phyloP scores from a whole-genome alignment of 2,888 invertebrate genomes.

The Lomographa bimaculata region DNA sequence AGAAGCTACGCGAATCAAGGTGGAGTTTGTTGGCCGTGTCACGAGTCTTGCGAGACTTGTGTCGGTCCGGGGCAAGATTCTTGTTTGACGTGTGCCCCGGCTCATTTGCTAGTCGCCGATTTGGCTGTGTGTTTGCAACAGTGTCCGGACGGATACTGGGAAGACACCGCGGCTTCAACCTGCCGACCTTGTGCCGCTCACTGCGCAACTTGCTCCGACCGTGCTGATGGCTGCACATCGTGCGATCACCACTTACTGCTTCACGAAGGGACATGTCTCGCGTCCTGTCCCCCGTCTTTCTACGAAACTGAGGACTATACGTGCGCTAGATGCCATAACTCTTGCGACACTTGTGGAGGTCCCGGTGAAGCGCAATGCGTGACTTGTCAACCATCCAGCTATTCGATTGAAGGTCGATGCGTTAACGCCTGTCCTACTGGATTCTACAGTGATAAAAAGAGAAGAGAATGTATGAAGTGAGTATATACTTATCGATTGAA shows the following conservation, averaged over 20 bases:
- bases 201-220: constrained; percentile 92
- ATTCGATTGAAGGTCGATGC: constrained; percentile 89
- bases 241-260: constrained; percentile 95
- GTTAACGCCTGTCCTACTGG: constrained; percentile 88
- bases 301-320: constrained; percentile 94
- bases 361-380: constrained; percentile 91
- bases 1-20: constrained; percentile 92
- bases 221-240: constrained; percentile 92
- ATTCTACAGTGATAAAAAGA: constrained; percentile 90
- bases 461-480: constrained; percentile 89
- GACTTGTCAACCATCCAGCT: constrained; percentile 89
- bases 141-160: constrained; percentile 90
- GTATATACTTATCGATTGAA: constrained; percentile 41
- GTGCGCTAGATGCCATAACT: constrained; percentile 91
- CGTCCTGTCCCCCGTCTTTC: constrained; percentile 91
- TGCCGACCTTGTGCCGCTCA: constrained; percentile 94
- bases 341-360: constrained; percentile 92
- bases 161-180: constrained; percentile 88
- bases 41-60: constrained; percentile 95
- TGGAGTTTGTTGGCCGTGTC: constrained; percentile 93
- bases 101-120: constrained; percentile 92
- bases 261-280: constrained; percentile 91
- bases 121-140: constrained; percentile 93
- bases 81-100: constrained; percentile 92
- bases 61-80: constrained; percentile 94